These are phyloP conservation scores for Leptatherina wallacei DNA, from an alignment of 2,797 vertebrate species.

Conservation along the genomic window DNA sequence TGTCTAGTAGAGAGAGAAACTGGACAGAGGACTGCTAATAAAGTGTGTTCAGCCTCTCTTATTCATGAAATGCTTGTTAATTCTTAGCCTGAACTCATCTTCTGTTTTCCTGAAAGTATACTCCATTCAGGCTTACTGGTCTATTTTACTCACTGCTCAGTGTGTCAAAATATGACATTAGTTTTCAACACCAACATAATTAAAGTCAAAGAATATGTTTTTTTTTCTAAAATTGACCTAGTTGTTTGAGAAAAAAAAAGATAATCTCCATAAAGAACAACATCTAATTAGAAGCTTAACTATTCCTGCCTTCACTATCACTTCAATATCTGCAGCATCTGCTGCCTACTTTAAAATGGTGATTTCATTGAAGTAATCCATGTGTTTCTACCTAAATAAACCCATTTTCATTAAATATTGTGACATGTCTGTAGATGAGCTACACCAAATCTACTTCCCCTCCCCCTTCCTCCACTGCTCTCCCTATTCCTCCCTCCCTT, in stretches of 20 bases:
- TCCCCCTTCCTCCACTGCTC: slow-evolving; percentile 44
- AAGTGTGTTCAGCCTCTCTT: slow-evolving; percentile 19
- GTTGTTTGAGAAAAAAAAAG: slow-evolving; percentile 42
- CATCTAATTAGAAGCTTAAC: slow-evolving; percentile 64
- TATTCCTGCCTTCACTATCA: slow-evolving; percentile 25
- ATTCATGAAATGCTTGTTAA: slow-evolving; percentile 3
- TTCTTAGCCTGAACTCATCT: slow-evolving; percentile 25
- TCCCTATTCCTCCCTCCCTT: slow-evolving; percentile 43
- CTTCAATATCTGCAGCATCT: slow-evolving; percentile 51
- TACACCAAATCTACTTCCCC: slow-evolving; percentile 54
- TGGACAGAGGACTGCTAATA: slow-evolving; percentile 18
- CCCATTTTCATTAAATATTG: slow-evolving; percentile 62
- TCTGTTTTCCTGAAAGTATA: slow-evolving; percentile 5
- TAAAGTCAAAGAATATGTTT: slow-evolving; percentile 16
- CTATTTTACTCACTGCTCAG: slow-evolving; percentile 18
- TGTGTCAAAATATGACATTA: slow-evolving; percentile 18
- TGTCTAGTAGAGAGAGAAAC: slow-evolving; percentile 16
- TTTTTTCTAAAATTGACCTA: slow-evolving; percentile 58
- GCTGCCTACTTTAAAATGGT: slow-evolving; percentile 32
- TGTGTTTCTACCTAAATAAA: slow-evolving; percentile 47
- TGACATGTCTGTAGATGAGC: slow-evolving; percentile 47
- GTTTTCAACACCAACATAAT: slow-evolving; percentile 15
- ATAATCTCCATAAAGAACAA: slow-evolving; percentile 51
- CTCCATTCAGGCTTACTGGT: slow-evolving; percentile 4
- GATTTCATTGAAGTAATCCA: slow-evolving; percentile 41